phyloP scores from a whole-genome alignment of 2,888 invertebrate species.

The Bembecia ichneumoniformis region DNA sequence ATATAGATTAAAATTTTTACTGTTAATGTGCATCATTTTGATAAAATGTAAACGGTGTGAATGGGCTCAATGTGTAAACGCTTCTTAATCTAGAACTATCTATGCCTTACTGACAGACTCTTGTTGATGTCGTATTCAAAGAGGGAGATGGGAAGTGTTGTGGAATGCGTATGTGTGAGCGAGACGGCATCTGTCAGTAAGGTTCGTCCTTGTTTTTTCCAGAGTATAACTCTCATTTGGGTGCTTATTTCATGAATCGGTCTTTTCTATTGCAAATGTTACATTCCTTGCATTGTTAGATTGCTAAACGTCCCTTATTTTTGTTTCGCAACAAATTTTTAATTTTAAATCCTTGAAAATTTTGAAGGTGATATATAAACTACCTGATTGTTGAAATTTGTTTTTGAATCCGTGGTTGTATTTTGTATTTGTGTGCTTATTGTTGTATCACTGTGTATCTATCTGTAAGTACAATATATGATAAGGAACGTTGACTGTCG shows the following conservation, averaged over 20 bases:
- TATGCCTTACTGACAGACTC: background rate
- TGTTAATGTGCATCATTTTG: slow-evolving; percentile 39
- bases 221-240: slow-evolving; percentile 34
- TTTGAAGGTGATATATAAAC: slow-evolving; percentile 21
- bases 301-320: slow-evolving; percentile 15
- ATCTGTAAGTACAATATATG: slow-evolving; percentile 50
- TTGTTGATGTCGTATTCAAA: slow-evolving; percentile 1
- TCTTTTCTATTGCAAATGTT: slow-evolving; percentile 31
- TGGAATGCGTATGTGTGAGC: background rate
- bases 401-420: slow-evolving; percentile 59
- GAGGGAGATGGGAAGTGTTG: no score
- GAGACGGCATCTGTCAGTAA: slow-evolving; percentile 20
- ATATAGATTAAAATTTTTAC: slow-evolving; percentile 35
- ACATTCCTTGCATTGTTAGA: slow-evolving; percentile 49
- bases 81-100: slow-evolving; percentile 26
- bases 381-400: slow-evolving; percentile 61
- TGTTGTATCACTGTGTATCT: slow-evolving; percentile 46
- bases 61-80: slow-evolving; percentile 48
- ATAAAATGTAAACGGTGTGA: slow-evolving; percentile 27
- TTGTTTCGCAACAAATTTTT: slow-evolving; percentile 30
- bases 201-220: slow-evolving; percentile 6
- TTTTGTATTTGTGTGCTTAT: slow-evolving; percentile 61
- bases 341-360: background rate
- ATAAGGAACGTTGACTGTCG: slow-evolving; percentile 9
- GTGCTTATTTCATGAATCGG: slow-evolving; percentile 38